Evolutionary conservation across 1,140 invertebrate genomes (phyloP).

Genomic region (Zaprionus lachaisei): DNA sequence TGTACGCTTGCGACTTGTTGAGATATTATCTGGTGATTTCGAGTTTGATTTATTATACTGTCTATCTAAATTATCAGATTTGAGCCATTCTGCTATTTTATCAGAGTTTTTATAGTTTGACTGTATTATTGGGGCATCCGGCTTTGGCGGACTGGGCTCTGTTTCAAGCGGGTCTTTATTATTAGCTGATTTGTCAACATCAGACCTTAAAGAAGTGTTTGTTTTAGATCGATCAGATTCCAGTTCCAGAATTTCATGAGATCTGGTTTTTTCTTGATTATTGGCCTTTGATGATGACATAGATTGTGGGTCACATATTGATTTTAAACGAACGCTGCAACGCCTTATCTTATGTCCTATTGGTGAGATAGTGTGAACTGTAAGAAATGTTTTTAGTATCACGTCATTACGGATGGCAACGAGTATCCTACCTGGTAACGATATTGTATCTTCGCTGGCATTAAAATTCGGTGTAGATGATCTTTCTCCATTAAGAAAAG

Average conservation of each 20-base stretch:
- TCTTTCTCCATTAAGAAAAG: neutral
- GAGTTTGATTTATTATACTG: neutral
- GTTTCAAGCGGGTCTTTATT: too few species aligned
- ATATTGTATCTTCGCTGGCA: conserved; percentile 28
- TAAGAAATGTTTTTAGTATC: neutral
- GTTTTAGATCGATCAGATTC: neutral
- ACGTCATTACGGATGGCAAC: neutral
- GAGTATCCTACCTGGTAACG: too few species aligned
- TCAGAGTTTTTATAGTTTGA: neutral
- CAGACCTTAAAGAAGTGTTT: neutral
- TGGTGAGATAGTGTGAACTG: neutral
- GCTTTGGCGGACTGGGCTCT: neutral
- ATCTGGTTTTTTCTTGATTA: neutral
- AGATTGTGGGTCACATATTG: neutral
- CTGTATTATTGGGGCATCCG: neutral
- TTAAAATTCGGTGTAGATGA: neutral
- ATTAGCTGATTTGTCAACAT: too few species aligned
- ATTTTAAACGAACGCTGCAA: conserved; percentile 7
- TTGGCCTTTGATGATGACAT: neutral
- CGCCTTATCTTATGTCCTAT: neutral
- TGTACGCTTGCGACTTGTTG: neutral
- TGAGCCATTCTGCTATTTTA: neutral
- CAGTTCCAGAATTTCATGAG: neutral
- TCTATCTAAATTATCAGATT: neutral
- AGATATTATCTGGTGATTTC: neutral